Evolutionary conservation across 2,888 invertebrate species (phyloP).

Genomic region (Chloroclysta siterata): DNA sequence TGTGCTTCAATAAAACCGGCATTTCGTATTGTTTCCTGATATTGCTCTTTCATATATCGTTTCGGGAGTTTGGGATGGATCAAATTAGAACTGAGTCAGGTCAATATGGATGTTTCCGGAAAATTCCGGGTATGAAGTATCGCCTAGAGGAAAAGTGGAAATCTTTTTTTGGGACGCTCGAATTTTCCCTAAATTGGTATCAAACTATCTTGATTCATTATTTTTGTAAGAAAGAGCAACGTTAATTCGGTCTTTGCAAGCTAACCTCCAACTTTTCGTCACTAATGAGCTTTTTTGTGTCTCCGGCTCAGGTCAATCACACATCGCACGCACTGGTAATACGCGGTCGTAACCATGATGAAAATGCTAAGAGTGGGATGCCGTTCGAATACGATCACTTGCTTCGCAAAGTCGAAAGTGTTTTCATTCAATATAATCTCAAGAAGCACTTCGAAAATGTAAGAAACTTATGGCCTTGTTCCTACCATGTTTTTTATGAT

Average conservation of each 20-base stretch:
- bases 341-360: neutral
- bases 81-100: conserved; percentile 19
- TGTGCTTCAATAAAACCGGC: conserved; percentile 21
- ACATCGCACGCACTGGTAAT: neutral
- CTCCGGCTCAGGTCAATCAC: neutral
- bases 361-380: neutral
- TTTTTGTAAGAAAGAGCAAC: neutral
- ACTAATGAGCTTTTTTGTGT: conserved; percentile 11
- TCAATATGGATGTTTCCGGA: conserved; percentile 11
- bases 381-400: neutral
- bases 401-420: no score
- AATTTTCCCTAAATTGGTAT: neutral
- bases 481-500: no score
- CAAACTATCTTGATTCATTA: neutral
- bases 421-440: no score
- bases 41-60: conserved; percentile 31
- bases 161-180: neutral
- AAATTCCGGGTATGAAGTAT: conserved; percentile 3
- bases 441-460: no score
- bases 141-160: neutral
- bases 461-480: no score
- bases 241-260: neutral
- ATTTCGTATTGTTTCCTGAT: conserved; percentile 30
- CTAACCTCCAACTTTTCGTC: neutral
- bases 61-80: conserved; percentile 21